Evolutionary conservation across 2,888 invertebrate genomes (phyloP), one percentile per base, ranked within the genome.

Genomic region (Eupithecia centaureata): DNA sequence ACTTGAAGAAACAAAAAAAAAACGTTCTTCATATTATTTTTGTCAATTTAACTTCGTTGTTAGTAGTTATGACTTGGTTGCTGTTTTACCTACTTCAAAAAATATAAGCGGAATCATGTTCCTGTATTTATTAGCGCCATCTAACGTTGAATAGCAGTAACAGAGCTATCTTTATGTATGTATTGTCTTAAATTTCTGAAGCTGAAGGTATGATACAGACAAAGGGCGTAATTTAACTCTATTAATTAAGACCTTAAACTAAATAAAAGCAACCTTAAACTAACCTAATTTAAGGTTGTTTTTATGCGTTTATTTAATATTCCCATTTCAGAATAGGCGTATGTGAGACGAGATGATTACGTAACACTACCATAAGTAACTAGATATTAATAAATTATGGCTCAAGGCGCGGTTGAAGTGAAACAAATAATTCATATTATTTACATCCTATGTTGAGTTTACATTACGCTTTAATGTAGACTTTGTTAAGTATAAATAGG

Each of bases 111-210:
- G 3, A 42, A 10, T 18, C 7, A 38, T 5, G 0, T n/a, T 38
- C 38, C 18, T 18, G 1, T 42, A 18, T 18, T 2, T 18, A 18
- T 18, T n/a, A 71, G 64, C 84, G 85, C 83, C 85, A 84, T 80
- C 85, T 84, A 63, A 77, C 68, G 73, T 27, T 57, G 66, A 82
- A 73, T 82, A 83, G 83, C 63, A 54, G 3, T n/a, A n/a, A n/a
- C n/a, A n/a, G n/a, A n/a, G n/a, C n/a, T n/a, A n/a, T n/a, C n/a
- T n/a, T n/a, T n/a, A 38, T 13, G 10, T 38, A 12, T 15, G 15
- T 13, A 12, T 38, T 38, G 38, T 12, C 22, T n/a, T 58, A 61
- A 61, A 33, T 32, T 33, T 33, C 33, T 33, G 33, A 8, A 8
- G 7, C 33, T 8, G 7, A 5, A 8, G 33, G 33, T 33, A 33